Conservation (phyloP, 92 coral and sea anemone genomes). For the Epizoanthus ramosus region DNA sequence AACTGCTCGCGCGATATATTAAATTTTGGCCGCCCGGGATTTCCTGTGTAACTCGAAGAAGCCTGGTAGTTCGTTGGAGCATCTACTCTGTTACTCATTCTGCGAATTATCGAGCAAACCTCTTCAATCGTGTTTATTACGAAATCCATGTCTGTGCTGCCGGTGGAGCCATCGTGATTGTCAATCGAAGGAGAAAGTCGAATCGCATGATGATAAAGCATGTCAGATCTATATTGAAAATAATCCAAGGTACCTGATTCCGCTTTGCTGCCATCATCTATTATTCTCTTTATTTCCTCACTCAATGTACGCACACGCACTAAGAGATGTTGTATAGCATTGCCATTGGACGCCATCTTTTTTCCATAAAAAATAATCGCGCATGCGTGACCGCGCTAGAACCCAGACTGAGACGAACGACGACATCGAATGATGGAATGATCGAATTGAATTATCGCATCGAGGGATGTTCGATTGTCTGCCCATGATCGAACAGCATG, state of each 20-base stretch:
- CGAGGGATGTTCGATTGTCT: not conserved
- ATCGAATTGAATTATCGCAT: not conserved
- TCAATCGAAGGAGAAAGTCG: conserved; percentile 21
- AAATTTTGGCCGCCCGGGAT: conserved; percentile 38
- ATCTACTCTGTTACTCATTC: conserved; percentile 16
- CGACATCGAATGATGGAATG: conserved; percentile 1
- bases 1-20: conserved; percentile 34
- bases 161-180: conserved; percentile 1
- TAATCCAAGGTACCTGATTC: conserved; percentile 13
- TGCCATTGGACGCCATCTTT: conserved; percentile 1
- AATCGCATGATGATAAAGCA: conserved; percentile 17
- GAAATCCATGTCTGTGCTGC: conserved; percentile 12
- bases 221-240: conserved; percentile 18
- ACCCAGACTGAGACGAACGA: conserved; percentile 16
- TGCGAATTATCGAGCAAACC: conserved; percentile 6
- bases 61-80: conserved; percentile 19
- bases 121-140: conserved; percentile 1
- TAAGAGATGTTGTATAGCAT: conserved; percentile 8
- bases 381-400: conserved; percentile 4
- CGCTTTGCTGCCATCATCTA: conserved; percentile 12
- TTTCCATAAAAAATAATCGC: not conserved
- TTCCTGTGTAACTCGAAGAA: conserved; percentile 6
- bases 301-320: conserved; percentile 4
- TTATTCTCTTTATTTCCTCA: conserved; percentile 12
- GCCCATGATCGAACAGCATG: conserved; percentile 8